Base-by-base conservation (phyloP, 2,888 invertebrate genomes). In the Pristionchus arcanus region DNA sequence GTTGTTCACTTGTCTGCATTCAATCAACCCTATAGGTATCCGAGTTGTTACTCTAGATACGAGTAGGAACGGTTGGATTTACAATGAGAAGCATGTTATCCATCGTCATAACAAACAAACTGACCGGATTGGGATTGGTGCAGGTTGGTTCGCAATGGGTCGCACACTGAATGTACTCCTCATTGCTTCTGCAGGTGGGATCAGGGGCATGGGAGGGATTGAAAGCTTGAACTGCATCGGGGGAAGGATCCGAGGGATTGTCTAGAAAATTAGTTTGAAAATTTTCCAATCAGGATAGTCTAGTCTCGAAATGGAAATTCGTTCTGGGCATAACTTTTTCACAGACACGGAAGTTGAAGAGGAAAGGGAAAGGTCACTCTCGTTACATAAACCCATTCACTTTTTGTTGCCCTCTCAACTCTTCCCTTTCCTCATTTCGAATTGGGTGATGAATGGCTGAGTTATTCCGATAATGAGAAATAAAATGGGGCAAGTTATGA, bases 91-190 rank as follows among this genome's bases (percentile, higher is more conserved):
- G 13, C 25, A 1, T 66, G 66, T 66, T 66, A 66, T 66, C 74
- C 2, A 15, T 31, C 4, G 19, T 34, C 34, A 74, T 15, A 74
- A 74, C 31, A 34, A 68, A 74, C n/a, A n/a, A 83, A 53, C 84
- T 84, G 2, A 84, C 84, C 19, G 84, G 84, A 84, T 53, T 84
- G 84, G 84, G 84, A 55, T 84, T 84, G 55, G 53, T 28, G 84
- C 84, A 84, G 53, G 84, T 55, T 13, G 84, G 84, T 59, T 84
- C 84, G 28, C 84, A 84, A 21, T 84, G 84, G 31, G 55, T 84
- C 7, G 84, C 84, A 34, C 84, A 84, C 19, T 84, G 55, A 55
- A 31, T 84, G 55, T 55, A 84, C 31, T 55, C 84, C 19, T 84
- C 84, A 77, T 77, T 77, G 21, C 25, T 42, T n/a, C 49, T n/a